Evolutionary conservation across 2,888 invertebrate genomes (phyloP).

Genomic region (Thysanoteuthis rhombus): DNA sequence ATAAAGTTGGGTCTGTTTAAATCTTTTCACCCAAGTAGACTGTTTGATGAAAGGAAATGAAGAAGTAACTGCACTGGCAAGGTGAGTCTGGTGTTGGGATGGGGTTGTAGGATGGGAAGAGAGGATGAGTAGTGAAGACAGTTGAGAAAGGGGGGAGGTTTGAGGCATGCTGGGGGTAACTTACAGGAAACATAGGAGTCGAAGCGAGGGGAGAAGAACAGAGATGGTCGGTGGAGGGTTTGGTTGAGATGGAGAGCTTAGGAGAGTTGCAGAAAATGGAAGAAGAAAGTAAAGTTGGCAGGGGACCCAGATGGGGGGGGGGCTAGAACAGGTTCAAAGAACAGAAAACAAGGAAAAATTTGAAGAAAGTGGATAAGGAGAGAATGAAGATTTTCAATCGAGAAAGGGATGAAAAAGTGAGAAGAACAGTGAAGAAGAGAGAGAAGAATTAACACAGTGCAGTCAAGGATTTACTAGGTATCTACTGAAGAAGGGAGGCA

Average conservation of each 20-base stretch:
- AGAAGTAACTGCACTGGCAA: not conserved
- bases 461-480: too few species aligned
- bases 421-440: too few species aligned
- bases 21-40: conserved; percentile 12
- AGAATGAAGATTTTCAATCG: too few species aligned
- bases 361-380: not conserved
- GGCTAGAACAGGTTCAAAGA: too few species aligned
- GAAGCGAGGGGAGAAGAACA: not conserved
- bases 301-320: too few species aligned
- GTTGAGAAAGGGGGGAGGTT: not conserved
- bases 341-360: not conserved
- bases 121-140: not conserved
- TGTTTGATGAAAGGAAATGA: conserved; percentile 12
- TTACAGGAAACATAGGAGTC: not conserved
- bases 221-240: not conserved
- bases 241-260: not conserved
- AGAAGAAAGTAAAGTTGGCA: too few species aligned
- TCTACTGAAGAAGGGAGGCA: too few species aligned
- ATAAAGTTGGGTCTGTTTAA: conserved; percentile 12
- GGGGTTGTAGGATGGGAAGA: too few species aligned
- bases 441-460: too few species aligned
- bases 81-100: too few species aligned
- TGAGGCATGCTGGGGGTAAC: not conserved
- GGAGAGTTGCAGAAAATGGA: not conserved
- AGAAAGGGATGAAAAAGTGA: too few species aligned